phyloP scores from a whole-genome alignment of 2,888 invertebrate species.

The Noctuana brunneofusca region DNA sequence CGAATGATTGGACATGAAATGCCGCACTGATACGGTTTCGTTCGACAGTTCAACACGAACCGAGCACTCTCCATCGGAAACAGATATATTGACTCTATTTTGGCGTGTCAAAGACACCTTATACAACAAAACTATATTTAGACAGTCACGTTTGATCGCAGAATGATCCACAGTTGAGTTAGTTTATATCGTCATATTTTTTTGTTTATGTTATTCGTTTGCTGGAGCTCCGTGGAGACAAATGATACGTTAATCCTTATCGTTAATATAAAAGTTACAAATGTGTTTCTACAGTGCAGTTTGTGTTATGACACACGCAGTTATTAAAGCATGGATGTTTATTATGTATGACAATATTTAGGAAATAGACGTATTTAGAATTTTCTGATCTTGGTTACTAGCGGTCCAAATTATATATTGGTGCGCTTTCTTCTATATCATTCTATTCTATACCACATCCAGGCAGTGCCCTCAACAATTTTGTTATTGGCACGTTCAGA shows the following conservation, averaged over 20 bases:
- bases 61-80: constrained; percentile 18
- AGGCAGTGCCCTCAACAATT: constrained; percentile 60
- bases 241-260: too few relatives aligned
- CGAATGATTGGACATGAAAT: constrained; percentile 18
- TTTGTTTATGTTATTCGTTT: too few relatives aligned
- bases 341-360: too few relatives aligned
- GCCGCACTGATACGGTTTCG: constrained; percentile 15
- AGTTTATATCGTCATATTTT: constrained; percentile 21
- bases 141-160: constrained; percentile 23
- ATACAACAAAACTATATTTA: constrained; percentile 23
- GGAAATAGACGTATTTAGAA: too few relatives aligned
- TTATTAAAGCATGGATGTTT: too few relatives aligned
- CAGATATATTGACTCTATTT: constrained; percentile 26
- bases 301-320: too few relatives aligned
- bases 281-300: too few relatives aligned
- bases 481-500: constrained; percentile 63
- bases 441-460: constrained; percentile 57
- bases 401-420: too few relatives aligned
- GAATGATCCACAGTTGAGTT: constrained; percentile 21
- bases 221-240: too few relatives aligned
- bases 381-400: too few relatives aligned
- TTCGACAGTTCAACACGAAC: neutral
- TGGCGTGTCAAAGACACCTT: constrained; percentile 23
- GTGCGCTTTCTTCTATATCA: too few relatives aligned
- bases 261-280: too few relatives aligned